A percentile compares a stretch with the other conserved stretches of the same genome.
Conservation (phyloP, 2,888 invertebrate species). For the Dioctria linearis region DNA sequence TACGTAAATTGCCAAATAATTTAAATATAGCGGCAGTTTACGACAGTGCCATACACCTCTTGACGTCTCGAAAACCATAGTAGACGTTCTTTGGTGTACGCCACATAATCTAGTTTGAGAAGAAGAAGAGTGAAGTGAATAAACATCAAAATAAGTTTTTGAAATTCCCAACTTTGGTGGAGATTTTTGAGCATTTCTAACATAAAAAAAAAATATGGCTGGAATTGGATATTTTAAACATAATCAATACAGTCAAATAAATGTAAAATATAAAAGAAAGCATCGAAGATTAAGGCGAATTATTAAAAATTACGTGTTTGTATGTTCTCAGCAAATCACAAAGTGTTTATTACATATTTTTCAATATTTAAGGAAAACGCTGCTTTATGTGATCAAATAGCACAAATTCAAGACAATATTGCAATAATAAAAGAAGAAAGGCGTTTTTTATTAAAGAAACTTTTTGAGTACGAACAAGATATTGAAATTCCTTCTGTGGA, state of each 20-base stretch:
- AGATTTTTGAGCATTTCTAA: no score
- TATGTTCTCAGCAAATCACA: slow-evolving; percentile 70
- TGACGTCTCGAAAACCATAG: no score
- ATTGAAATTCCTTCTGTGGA: slow-evolving; percentile 59
- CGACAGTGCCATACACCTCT: no score
- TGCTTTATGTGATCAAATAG: slow-evolving; percentile 90
- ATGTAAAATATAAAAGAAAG: slow-evolving; percentile 75
- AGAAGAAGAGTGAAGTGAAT: no score
- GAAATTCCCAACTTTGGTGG: no score
- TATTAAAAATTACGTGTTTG: slow-evolving; percentile 78
- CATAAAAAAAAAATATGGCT: slow-evolving; percentile 63
- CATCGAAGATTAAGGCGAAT: slow-evolving; percentile 76
- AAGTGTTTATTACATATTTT: slow-evolving; percentile 41
- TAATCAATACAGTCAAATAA: slow-evolving; percentile 54
- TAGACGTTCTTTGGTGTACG: no score
- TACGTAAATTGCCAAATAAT: no score
- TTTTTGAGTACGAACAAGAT: slow-evolving; percentile 79
- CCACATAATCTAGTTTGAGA: no score
- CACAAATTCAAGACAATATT: slow-evolving; percentile 86
- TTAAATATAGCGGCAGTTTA: no score
- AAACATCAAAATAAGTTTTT: no score
- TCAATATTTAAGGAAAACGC: slow-evolving; percentile 80
- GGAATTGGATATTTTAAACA: slow-evolving; percentile 49
- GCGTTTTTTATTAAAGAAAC: slow-evolving; percentile 83
- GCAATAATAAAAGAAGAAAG: slow-evolving; percentile 87